A percentile compares a stretch with the other conserved stretches of the same genome.
These are phyloP conservation scores for Microplitis deprimator DNA, from an alignment of 2,888 invertebrate species.

Conservation along the genomic window DNA sequence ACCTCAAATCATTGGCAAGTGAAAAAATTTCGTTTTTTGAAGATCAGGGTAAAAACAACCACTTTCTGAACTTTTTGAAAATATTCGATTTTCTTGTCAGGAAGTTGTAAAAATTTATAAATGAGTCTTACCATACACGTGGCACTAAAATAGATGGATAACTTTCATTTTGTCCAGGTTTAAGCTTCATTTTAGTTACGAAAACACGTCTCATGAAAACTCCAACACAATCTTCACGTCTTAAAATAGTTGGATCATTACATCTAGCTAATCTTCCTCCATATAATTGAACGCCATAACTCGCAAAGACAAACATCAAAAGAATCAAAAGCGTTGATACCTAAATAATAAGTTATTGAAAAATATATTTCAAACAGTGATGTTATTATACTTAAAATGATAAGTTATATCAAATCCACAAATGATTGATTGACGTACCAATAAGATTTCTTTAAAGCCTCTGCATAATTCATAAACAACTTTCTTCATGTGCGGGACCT, in stretches of 20 bases:
- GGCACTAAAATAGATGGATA: constrained; percentile 97
- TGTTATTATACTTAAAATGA: no score
- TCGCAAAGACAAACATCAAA: constrained; percentile 99
- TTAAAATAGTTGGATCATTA: constrained; percentile 91
- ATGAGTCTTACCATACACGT: constrained; percentile 86
- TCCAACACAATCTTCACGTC: constrained; percentile 91
- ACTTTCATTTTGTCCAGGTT: constrained; percentile 85
- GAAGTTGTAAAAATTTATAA: constrained; percentile 14
- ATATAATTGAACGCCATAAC: constrained; percentile 97
- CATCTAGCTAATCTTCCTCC: constrained; percentile 97
- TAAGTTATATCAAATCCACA: no score
- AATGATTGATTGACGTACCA: constrained; percentile 75
- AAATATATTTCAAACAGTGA: background rate
- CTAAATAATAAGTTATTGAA: constrained; percentile 70
- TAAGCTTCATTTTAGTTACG: constrained; percentile 97
- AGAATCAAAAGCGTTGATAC: constrained; percentile 96
- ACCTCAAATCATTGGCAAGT: no score
- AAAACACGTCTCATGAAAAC: constrained; percentile 96
- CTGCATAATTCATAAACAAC: constrained; percentile 98
- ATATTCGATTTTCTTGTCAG: no score
- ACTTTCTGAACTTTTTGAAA: no score
- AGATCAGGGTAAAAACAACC: no score
- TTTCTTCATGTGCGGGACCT: constrained; percentile 99
- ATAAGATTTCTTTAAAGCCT: constrained; percentile 98
- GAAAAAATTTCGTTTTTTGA: no score